phyloP scores from a whole-genome alignment of 2,113 vertebrate species.

The Psittacus erithacus region DNA sequence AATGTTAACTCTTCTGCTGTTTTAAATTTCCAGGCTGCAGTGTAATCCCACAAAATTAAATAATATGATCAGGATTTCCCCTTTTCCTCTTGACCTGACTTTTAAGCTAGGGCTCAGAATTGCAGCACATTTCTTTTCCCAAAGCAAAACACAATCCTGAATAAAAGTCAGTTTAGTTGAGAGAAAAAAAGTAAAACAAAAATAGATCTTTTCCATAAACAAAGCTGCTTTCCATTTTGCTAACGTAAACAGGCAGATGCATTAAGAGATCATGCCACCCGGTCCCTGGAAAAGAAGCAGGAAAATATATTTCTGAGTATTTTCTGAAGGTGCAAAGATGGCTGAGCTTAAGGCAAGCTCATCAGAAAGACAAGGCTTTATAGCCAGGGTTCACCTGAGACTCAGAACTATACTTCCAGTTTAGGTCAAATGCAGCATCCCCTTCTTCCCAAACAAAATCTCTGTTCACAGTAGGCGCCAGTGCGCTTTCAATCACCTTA shows the following conservation, averaged over 20 bases:
- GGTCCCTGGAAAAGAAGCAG: conserved; percentile 38
- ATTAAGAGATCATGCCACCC: conserved; percentile 71
- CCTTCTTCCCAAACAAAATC: neutral
- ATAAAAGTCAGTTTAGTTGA: conserved; percentile 67
- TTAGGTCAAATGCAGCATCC: neutral
- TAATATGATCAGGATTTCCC: conserved; percentile 53
- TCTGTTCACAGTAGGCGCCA: neutral
- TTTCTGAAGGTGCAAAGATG: conserved; percentile 31
- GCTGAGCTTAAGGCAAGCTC: neutral
- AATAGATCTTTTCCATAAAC: conserved; percentile 84
- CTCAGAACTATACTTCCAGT: neutral
- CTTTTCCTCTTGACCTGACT: conserved; percentile 35
- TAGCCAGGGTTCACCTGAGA: neutral
- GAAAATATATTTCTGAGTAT: conserved; percentile 24
- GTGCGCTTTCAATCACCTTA: neutral
- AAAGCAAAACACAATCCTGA: conserved; percentile 66
- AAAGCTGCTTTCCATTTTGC: conserved; percentile 79
- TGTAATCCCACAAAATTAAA: conserved; percentile 53
- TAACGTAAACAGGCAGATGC: conserved; percentile 79
- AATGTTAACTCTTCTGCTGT: conserved; percentile 23
- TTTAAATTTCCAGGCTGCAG: conserved; percentile 16
- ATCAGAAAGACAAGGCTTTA: neutral
- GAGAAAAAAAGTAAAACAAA: conserved; percentile 73
- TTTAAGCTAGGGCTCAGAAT: conserved; percentile 1
- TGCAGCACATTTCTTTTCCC: conserved; percentile 20